Percentiles rank a stretch among this genome's conserved stretches.
Evolutionary conservation across 2,888 invertebrate species (phyloP).

Genomic region (Drosophila yooni): DNA sequence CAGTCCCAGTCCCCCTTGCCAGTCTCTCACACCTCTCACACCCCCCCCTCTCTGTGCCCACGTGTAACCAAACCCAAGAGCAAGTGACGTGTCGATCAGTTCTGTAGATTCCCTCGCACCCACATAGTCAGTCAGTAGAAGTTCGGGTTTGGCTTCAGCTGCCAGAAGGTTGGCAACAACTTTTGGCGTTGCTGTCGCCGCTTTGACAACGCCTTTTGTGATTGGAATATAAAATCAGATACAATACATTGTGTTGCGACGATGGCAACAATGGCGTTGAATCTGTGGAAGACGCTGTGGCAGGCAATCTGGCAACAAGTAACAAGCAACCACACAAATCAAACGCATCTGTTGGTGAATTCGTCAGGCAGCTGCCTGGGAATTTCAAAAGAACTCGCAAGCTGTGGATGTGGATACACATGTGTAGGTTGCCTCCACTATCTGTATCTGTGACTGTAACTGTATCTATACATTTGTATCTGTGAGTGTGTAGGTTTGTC

Average conservation of each 20-base stretch:
- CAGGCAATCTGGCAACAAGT: slow-evolving; percentile 33
- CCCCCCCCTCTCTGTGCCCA: neutral
- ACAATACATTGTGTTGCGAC: slow-evolving; percentile 43
- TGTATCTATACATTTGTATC: slow-evolving; percentile 6
- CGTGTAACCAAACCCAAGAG: slow-evolving; percentile 16
- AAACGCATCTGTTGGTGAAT: slow-evolving; percentile 76
- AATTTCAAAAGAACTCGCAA: slow-evolving; percentile 63
- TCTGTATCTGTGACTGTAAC: slow-evolving; percentile 21
- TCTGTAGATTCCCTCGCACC: slow-evolving; percentile 53
- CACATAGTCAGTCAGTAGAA: slow-evolving; percentile 11
- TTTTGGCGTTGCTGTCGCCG: slow-evolving; percentile 80
- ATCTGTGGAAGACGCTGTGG: slow-evolving; percentile 65
- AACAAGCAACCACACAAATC: slow-evolving; percentile 65
- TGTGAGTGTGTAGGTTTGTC: slow-evolving; percentile 37
- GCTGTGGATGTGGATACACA: slow-evolving; percentile 20
- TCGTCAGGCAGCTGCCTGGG: slow-evolving; percentile 70
- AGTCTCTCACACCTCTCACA: too few species aligned
- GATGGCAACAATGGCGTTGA: slow-evolving; percentile 49
- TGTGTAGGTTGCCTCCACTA: slow-evolving; percentile 21
- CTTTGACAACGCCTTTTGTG: slow-evolving; percentile 77
- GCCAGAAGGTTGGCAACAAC: slow-evolving; percentile 53
- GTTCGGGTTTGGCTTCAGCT: slow-evolving; percentile 22
- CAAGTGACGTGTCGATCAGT: slow-evolving; percentile 72
- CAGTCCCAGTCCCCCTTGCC: neutral
- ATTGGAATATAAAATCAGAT: slow-evolving; percentile 79